Conservation (phyloP, 2,888 invertebrate species). For the Erynnis tages region DNA sequence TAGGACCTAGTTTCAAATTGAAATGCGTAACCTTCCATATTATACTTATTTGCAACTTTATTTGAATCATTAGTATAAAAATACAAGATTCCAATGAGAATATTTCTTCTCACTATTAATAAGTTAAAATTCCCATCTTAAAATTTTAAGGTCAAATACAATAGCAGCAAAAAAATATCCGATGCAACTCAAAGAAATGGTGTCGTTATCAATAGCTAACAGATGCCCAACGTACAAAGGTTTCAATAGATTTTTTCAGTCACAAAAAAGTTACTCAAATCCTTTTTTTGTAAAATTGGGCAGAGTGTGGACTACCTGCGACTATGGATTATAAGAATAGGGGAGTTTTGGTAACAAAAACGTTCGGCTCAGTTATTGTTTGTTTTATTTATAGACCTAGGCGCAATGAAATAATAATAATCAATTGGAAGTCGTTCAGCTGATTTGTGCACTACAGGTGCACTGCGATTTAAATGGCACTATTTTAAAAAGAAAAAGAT, state of each 20-base stretch:
- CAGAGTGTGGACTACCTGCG: conserved; percentile 19
- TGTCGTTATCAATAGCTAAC: conserved; percentile 17
- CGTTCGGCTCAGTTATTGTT: conserved; percentile 14
- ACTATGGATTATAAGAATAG: background rate
- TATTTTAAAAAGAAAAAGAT: too few species aligned
- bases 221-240: conserved; percentile 15
- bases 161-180: background rate
- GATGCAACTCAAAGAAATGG: background rate
- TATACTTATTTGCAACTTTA: too few species aligned
- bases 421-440: background rate
- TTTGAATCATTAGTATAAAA: too few species aligned
- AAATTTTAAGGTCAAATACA: background rate
- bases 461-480: too few species aligned
- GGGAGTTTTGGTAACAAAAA: conserved; percentile 7
- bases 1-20: too few species aligned
- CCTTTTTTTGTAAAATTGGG: conserved; percentile 20
- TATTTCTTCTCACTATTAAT: background rate
- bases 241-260: conserved; percentile 14
- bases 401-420: conserved; percentile 1
- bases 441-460: conserved; percentile 1
- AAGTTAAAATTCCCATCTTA: too few species aligned
- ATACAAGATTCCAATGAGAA: background rate
- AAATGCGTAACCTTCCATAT: too few species aligned
- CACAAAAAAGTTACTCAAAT: conserved; percentile 22
- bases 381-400: conserved; percentile 14